A percentile compares a stretch with the other conserved stretches of the same genome.
Evolutionary conservation across 2,113 vertebrate species (phyloP).

Genomic region (Talpa occidentalis): DNA sequence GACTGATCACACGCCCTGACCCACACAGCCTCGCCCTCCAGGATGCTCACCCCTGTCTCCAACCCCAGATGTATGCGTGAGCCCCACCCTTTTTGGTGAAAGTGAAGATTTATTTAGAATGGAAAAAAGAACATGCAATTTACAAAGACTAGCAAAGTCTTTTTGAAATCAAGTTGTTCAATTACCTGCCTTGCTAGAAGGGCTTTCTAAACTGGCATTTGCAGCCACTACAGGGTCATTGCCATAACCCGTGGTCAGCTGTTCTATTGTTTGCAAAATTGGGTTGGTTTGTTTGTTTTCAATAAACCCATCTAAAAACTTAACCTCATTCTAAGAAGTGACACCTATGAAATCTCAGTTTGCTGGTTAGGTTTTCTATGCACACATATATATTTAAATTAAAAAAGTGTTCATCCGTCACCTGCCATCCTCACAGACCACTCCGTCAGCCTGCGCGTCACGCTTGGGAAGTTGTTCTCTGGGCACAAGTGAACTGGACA

Average conservation of each 20-base stretch:
- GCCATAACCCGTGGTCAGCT: not conserved
- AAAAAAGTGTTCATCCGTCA: not conserved
- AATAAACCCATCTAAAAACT: not conserved
- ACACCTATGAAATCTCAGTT: not conserved
- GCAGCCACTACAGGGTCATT: not conserved
- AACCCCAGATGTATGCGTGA: not conserved
- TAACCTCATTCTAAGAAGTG: not conserved
- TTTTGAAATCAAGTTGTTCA: not conserved
- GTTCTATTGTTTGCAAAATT: not conserved
- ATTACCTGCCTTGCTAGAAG: not conserved
- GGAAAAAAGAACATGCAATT: not conserved
- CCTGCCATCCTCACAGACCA: not conserved
- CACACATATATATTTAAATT: not conserved
- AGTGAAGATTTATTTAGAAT: slow-evolving; percentile 3
- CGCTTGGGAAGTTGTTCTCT: not conserved
- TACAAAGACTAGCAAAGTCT: slow-evolving; percentile 15
- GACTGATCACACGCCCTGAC: no score
- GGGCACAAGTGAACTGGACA: not conserved
- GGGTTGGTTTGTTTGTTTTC: slow-evolving; percentile 42
- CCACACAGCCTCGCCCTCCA: not conserved
- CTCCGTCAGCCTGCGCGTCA: not conserved
- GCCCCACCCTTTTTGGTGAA: not conserved
- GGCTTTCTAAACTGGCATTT: not conserved
- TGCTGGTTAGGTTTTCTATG: not conserved
- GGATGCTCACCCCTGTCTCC: not conserved